phyloP scores from a whole-genome alignment of 2,888 invertebrate species.

The Drosophila meridionalis region DNA sequence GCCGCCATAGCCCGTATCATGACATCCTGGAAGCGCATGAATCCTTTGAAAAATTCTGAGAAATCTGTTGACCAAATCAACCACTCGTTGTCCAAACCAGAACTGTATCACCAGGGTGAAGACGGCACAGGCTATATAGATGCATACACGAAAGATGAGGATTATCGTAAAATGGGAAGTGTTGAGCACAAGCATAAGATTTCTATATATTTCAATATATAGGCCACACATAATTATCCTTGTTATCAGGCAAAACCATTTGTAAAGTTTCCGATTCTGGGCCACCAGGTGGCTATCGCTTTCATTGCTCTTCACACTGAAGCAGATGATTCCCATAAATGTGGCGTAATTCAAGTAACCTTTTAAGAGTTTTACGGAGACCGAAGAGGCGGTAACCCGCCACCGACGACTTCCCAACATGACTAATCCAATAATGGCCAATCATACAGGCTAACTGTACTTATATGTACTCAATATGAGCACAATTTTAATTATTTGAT shows the following conservation, averaged over 20 bases:
- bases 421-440: slow-evolving; percentile 31
- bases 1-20: slow-evolving; percentile 40
- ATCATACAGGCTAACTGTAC: neutral
- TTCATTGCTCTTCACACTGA: slow-evolving; percentile 29
- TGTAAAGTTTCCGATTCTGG: slow-evolving; percentile 23
- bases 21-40: slow-evolving; percentile 23
- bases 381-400: slow-evolving; percentile 28
- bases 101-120: slow-evolving; percentile 51
- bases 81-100: slow-evolving; percentile 29
- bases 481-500: neutral
- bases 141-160: slow-evolving; percentile 5
- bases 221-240: slow-evolving; percentile 18
- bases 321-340: slow-evolving; percentile 51
- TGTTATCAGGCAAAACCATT: slow-evolving; percentile 45
- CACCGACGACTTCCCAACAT: slow-evolving; percentile 47
- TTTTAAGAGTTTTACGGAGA: slow-evolving; percentile 38
- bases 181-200: neutral
- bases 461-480: neutral
- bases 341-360: slow-evolving; percentile 44
- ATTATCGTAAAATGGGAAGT: slow-evolving; percentile 35
- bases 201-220: neutral
- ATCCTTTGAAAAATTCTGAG: slow-evolving; percentile 48
- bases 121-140: slow-evolving; percentile 25
- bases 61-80: slow-evolving; percentile 50
- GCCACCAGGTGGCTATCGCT: slow-evolving; percentile 32